phyloP scores from a whole-genome alignment of 2,113 vertebrate genomes.

The Pluvianellus socialis region DNA sequence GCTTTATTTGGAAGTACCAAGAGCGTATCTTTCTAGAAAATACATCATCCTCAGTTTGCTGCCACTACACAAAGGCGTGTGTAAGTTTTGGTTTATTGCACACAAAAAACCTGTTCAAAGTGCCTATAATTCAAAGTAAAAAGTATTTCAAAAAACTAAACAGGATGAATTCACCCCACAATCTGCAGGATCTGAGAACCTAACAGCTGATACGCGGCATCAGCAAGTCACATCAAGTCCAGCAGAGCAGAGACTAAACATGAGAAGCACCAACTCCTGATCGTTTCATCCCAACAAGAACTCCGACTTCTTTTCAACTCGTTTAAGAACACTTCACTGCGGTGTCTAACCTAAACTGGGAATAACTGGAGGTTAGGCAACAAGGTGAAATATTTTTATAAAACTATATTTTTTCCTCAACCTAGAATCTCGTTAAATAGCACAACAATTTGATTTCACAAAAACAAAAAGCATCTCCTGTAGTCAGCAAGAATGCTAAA shows the following conservation, averaged over 20 bases:
- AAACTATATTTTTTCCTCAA: neutral
- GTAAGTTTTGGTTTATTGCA: neutral
- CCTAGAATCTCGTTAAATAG: neutral
- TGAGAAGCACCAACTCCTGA: neutral
- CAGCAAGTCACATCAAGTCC: neutral
- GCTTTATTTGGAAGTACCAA: neutral
- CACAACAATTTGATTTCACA: neutral
- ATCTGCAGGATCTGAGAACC: neutral
- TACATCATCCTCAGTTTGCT: neutral
- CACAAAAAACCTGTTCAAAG: neutral
- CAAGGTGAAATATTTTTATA: neutral
- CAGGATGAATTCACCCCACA: neutral
- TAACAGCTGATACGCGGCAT: neutral
- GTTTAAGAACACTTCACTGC: neutral
- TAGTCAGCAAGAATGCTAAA: fast-evolving
- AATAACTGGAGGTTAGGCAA: neutral
- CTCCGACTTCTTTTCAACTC: neutral
- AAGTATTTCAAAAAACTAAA: neutral
- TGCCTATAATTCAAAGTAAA: neutral
- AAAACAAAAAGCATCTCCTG: neutral
- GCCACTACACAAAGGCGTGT: neutral
- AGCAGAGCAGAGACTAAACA: neutral
- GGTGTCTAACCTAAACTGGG: fast-evolving
- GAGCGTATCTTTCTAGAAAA: fast-evolving
- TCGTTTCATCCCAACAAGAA: neutral